Percentiles rank a stretch among this genome's conserved stretches.
These are phyloP conservation scores for Radopholus similis DNA, from an alignment of 1,140 invertebrate species.

Conservation along the genomic window DNA sequence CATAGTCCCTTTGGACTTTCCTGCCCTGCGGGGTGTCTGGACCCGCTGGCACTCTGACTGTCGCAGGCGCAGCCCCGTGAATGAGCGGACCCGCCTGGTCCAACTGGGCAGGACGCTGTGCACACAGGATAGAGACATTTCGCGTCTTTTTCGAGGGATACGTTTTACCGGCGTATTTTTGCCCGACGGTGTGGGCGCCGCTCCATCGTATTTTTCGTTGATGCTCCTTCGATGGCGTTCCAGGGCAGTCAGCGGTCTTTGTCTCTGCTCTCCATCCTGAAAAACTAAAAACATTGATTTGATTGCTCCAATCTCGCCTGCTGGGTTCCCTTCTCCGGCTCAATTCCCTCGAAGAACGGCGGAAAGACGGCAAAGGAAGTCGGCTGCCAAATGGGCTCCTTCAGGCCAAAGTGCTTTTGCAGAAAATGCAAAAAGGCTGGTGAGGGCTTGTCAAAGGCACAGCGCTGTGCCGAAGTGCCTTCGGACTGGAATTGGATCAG, in stretches of 20 bases:
- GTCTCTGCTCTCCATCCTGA: background rate
- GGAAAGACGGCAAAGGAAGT: conserved; percentile 35
- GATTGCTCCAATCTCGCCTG: background rate
- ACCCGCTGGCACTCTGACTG: background rate
- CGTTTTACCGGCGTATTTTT: background rate
- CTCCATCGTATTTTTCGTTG: conserved; percentile 14
- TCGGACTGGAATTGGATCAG: conserved; percentile 13
- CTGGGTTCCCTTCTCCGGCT: conserved; percentile 11
- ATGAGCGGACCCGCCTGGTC: conserved; percentile 34
- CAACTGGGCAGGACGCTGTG: background rate
- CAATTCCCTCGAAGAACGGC: conserved; percentile 26
- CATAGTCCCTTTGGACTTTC: conserved; percentile 32
- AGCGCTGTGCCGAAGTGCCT: conserved; percentile 7
- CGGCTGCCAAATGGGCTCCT: conserved; percentile 32
- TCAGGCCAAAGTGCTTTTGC: conserved; percentile 19
- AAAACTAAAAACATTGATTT: background rate
- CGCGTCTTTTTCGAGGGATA: background rate
- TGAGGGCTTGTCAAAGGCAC: conserved; percentile 42
- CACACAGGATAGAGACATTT: background rate
- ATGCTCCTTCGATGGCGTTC: conserved; percentile 1
- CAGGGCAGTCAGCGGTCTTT: background rate
- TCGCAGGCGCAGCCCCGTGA: conserved; percentile 1
- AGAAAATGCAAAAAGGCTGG: conserved; percentile 21
- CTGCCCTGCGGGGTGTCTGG: conserved; percentile 34
- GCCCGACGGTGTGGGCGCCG: background rate